Base-by-base conservation (phyloP, 2,888 invertebrate genomes). In the Acanthosoma haemorrhoidale region DNA sequence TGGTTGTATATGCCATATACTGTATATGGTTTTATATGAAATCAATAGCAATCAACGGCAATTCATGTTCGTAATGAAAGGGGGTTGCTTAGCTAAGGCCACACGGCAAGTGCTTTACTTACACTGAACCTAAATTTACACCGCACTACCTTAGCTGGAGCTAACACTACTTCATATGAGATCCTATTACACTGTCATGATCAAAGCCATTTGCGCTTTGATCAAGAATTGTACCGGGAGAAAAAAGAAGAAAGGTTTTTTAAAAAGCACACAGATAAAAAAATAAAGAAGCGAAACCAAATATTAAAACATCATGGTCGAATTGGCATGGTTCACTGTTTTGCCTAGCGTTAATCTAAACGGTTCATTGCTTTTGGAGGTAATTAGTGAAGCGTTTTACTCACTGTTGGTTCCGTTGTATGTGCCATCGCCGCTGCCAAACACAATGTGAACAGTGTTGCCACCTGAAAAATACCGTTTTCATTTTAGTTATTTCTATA, bases 201-300 rank as follows among this genome's bases (percentile, higher is more conserved):
- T 43, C 43, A 43, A 43, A 43, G 43, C 21, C 43, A 43, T 43
- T 43, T 43, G 25, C 21, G 43, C 43, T 43, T 43, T 43, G 43
- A 43, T 43, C 21, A 43, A 25, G 43, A 43, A 43, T 43, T 43
- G 25, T 43, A n/a, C n/a, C n/a, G n/a, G n/a, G n/a, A 43, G 21
- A 4, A 13, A 43, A 25, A 43, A 21, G 13, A 25, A 43, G 4
- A 21, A 1, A 1, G 9, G 1, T 25, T 25, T 21, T 21, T 21
- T 25, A 4, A n/a, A n/a, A n/a, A n/a, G n/a, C n/a, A n/a, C 15
- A 15, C 15, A 38, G 9, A 38, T 11, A 18, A 21, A 21, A 11
- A 43, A 43, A 43, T 8, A 16, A 18, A 9, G 2, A 3, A 11
- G 1, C 11, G 1, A 21, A 43, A 43, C 18, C 43, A 43, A 21